Evolutionary conservation across 2,797 vertebrate genomes (phyloP).

Genomic region (Erethizon dorsatum): DNA sequence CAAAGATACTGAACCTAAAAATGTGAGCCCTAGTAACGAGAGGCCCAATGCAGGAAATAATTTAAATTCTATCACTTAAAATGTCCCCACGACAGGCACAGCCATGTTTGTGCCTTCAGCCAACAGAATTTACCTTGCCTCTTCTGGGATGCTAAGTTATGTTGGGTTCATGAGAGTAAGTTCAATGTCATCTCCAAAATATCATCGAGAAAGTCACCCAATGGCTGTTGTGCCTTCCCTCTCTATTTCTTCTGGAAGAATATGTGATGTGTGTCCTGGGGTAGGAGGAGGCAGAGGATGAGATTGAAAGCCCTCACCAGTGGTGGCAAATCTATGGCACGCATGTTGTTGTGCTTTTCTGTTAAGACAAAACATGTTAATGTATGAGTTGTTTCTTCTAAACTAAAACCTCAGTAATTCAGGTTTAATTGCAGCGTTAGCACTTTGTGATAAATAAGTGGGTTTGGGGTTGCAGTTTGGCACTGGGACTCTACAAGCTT

Average conservation of each 20-base stretch:
- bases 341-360: not conserved
- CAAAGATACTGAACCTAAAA: not conserved
- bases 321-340: not conserved
- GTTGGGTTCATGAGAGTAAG: not conserved
- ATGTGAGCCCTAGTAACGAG: not conserved
- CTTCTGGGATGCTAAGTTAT: not conserved
- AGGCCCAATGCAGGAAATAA: not conserved
- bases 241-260: conserved; percentile 7
- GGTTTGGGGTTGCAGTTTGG: not conserved
- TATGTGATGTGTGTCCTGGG: too few species aligned
- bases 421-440: not conserved
- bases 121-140: not conserved
- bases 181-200: not conserved
- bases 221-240: not conserved
- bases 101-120: accelerated
- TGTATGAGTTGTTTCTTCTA: not conserved
- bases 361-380: not conserved
- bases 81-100: not conserved
- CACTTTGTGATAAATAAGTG: not conserved
- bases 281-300: not conserved
- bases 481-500: not conserved
- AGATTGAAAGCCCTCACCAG: not conserved
- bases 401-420: not conserved
- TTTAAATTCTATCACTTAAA: not conserved
- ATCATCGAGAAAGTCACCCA: not conserved